Percentiles rank a stretch among this genome's conserved stretches.
Conservation (phyloP, 2,113 vertebrate species). For the Oryctolagus cuniculus region DNA sequence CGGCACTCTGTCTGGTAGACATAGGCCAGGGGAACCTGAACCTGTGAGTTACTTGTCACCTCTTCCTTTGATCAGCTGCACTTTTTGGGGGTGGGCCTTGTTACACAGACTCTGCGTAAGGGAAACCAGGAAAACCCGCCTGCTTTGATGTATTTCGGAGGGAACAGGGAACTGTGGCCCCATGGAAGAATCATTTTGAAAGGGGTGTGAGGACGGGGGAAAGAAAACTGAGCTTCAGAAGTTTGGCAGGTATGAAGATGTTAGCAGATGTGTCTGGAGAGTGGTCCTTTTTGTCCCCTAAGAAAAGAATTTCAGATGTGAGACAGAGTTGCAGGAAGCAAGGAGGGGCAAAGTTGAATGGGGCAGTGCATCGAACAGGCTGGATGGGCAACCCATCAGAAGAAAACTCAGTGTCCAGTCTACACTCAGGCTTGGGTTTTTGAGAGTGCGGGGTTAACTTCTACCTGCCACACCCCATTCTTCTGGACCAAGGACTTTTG, state of each 20-base stretch:
- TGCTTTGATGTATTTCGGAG: not conserved
- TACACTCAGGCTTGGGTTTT: no score
- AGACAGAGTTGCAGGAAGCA: no score
- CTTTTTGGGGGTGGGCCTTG: not conserved
- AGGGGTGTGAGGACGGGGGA: not conserved
- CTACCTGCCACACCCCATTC: no score
- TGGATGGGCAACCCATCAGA: no score
- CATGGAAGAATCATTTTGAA: not conserved
- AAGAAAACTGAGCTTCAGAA: not conserved
- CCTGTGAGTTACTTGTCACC: not conserved
- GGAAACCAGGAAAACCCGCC: not conserved
- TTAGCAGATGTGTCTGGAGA: no score
- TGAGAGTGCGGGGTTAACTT: no score
- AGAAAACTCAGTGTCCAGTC: no score
- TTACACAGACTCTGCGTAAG: not conserved
- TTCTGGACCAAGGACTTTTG: no score
- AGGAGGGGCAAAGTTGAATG: no score
- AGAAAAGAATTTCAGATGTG: no score
- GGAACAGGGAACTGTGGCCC: not conserved
- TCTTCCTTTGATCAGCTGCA: not conserved
- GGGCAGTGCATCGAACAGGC: no score
- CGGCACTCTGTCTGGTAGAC: not conserved
- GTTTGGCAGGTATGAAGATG: not conserved
- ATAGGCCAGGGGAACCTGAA: not conserved
- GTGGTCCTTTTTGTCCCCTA: no score